Evolutionary conservation across 2,888 invertebrate genomes (phyloP), one percentile per base, ranked within the genome.

Genomic region (Nymphalis urticae): DNA sequence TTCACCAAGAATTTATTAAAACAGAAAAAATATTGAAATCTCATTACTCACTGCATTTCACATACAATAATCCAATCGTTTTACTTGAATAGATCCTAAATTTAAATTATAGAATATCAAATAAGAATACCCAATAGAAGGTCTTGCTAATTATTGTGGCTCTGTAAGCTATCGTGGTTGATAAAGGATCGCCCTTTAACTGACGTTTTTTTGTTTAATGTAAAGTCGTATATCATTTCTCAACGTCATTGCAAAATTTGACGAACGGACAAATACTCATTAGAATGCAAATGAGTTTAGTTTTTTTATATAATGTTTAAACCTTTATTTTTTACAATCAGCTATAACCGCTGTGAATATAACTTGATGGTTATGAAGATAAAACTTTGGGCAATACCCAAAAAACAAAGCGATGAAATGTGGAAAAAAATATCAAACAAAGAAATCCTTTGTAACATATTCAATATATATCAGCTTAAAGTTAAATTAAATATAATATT

Each of bases 191-290:
- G 48, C 24, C 17, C 27, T 61, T 61, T 48, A 27, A 27, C 8
- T n/a, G n/a, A 48, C 47, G 16, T 10, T 48, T 48, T 61, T 61
- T 61, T 61, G 61, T 61, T 48, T 61, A 9, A 24, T 13, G 27
- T 48, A 61, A 61, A 61, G 48, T 27, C 17, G 21, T 60, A 36
- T 17, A 27, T 42, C 48, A 61, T 70, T 54, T 53, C 53, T 64
- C 60, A 68, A 65, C 61, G 60, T 65, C 63, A n/a, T 58, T 58
- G 58, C 58, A n/a, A 58, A 58, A 58, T 58, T 42, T 58, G 58
- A 58, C 36, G 60, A 54, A 48, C 54, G 61, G 61, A 54, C 66
- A 66, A 66, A 66, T 48, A 61, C 27, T 66, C 61, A 66, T 66
- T 54, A 61, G 61, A 53, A 54, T 66, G 61, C 61, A 54, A 61